Conservation (phyloP, 2,888 invertebrate species). For the Drosophila kambysellisi region DNA sequence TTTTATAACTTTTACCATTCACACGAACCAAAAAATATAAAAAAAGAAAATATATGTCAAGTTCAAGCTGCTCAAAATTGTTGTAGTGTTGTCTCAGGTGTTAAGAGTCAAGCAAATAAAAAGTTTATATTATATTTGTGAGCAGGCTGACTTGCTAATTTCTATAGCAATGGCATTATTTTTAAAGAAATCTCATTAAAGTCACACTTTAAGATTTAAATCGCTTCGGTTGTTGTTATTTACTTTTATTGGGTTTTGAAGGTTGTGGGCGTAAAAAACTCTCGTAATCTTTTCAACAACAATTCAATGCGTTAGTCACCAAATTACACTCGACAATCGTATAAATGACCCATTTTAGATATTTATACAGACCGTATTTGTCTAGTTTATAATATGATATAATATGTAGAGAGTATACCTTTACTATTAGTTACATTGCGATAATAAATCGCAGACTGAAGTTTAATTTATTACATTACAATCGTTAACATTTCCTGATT, state of each 20-base stretch:
- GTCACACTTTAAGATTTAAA: slow-evolving; percentile 10
- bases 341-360: neutral
- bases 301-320: slow-evolving; percentile 26
- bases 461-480: neutral
- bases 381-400: neutral
- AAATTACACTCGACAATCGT: slow-evolving; percentile 21
- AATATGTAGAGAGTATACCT: no score
- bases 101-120: slow-evolving; percentile 60
- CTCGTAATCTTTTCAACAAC: slow-evolving; percentile 28
- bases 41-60: slow-evolving; percentile 65
- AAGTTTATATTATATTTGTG: slow-evolving; percentile 12
- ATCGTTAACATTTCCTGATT: slow-evolving; percentile 8
- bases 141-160: slow-evolving; percentile 64
- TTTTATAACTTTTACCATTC: slow-evolving; percentile 70
- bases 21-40: slow-evolving; percentile 9
- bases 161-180: slow-evolving; percentile 39
- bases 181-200: slow-evolving; percentile 41
- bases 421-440: neutral
- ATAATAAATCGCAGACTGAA: neutral
- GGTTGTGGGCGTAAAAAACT: slow-evolving; percentile 37
- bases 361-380: neutral
- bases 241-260: slow-evolving; percentile 34
- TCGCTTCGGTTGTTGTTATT: slow-evolving; percentile 17
- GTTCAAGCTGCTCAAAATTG: slow-evolving; percentile 63
- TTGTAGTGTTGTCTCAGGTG: slow-evolving; percentile 50